phyloP scores from a whole-genome alignment of 2,113 vertebrate genomes.

The Ceratotherium simum region DNA sequence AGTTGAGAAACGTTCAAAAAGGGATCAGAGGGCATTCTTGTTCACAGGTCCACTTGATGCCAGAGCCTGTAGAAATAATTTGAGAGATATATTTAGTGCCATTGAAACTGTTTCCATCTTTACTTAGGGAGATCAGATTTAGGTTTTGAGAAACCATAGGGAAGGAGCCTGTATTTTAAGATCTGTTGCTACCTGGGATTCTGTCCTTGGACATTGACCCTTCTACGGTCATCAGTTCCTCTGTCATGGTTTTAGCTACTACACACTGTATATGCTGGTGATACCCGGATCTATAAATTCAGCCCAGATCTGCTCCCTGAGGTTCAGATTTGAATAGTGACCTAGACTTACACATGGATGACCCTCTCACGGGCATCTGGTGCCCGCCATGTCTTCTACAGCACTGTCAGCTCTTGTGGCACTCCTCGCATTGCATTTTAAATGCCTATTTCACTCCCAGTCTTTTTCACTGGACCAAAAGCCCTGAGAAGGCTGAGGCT shows the following conservation, averaged over 20 bases:
- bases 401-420: background rate
- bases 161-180: background rate
- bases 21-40: background rate
- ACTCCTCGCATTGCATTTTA: background rate
- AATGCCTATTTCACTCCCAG: background rate
- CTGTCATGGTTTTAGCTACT: background rate
- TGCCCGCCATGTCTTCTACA: background rate
- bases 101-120: background rate
- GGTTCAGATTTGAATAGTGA: background rate
- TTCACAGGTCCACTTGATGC: background rate
- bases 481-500: background rate
- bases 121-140: background rate
- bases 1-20: conserved; percentile 22
- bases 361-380: background rate
- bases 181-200: background rate
- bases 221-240: background rate
- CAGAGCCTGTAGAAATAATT: background rate
- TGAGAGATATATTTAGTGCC: background rate
- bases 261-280: background rate
- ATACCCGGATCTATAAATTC: background rate
- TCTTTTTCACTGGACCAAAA: background rate
- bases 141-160: background rate
- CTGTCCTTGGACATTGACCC: background rate
- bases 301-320: background rate
- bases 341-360: background rate